Evolutionary conservation across 2,888 invertebrate genomes (phyloP).

Genomic region (Rhogogaster chlorosoma): DNA sequence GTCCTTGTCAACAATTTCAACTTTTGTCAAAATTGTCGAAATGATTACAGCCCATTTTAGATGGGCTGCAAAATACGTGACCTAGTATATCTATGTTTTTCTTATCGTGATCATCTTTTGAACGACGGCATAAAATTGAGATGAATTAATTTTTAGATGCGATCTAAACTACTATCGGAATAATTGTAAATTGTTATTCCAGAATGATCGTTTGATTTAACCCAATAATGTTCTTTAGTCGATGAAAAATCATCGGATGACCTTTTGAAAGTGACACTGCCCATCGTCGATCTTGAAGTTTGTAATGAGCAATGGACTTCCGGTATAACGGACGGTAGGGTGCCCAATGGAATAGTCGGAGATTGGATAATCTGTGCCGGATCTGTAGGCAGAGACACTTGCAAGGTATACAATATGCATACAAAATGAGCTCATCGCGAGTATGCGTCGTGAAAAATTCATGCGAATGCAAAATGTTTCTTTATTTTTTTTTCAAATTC

Average conservation of each 20-base stretch:
- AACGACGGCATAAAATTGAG: background rate
- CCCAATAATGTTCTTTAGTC: conserved; percentile 61
- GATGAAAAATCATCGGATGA: conserved; percentile 69
- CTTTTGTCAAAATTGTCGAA: background rate
- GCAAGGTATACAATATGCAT: conserved; percentile 77
- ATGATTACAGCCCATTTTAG: no score
- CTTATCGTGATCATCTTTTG: background rate
- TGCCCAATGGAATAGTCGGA: conserved; percentile 77
- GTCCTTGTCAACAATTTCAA: background rate
- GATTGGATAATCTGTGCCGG: conserved; percentile 81
- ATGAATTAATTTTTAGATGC: background rate
- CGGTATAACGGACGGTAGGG: conserved; percentile 67
- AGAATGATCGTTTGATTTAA: background rate
- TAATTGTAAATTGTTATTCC: background rate
- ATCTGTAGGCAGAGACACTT: conserved; percentile 78
- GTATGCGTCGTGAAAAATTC: background rate
- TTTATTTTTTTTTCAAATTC: background rate
- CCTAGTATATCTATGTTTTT: background rate
- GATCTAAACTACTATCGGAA: background rate
- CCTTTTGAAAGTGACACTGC: conserved; percentile 80
- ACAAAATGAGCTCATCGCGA: background rate
- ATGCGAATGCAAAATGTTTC: background rate
- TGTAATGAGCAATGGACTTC: conserved; percentile 74
- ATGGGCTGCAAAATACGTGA: no score
- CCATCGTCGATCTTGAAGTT: conserved; percentile 68